Conservation (phyloP, 2,797 vertebrate species). For the Arctocebus calabarensis region DNA sequence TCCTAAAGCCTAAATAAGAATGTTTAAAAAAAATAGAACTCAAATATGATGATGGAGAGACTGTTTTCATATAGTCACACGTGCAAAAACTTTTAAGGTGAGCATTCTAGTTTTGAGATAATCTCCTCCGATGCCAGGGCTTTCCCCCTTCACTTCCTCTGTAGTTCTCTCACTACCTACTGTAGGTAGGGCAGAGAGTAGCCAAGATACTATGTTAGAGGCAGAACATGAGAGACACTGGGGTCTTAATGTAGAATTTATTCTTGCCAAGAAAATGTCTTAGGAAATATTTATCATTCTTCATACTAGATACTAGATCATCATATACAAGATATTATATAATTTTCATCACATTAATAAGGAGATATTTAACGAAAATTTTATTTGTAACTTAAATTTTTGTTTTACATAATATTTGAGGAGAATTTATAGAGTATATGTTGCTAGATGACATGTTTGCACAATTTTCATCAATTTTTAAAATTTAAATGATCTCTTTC, state of each 20-base stretch:
- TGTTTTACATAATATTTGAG: background rate
- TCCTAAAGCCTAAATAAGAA: background rate
- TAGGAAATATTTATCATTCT: background rate
- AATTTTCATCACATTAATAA: background rate
- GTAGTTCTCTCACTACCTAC: background rate
- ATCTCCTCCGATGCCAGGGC: background rate
- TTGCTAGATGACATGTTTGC: background rate
- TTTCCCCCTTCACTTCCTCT: background rate
- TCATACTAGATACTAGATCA: background rate
- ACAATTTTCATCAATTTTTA: background rate
- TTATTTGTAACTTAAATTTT: background rate
- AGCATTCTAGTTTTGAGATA: background rate
- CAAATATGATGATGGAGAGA: background rate
- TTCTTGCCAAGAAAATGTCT: background rate
- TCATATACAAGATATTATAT: too few species aligned
- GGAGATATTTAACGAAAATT: background rate
- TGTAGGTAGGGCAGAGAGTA: background rate
- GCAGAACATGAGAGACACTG: background rate
- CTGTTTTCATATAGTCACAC: background rate
- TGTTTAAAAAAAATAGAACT: background rate
- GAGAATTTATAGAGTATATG: background rate
- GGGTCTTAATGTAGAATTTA: background rate
- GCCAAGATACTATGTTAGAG: background rate
- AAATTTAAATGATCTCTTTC: background rate
- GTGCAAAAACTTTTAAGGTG: background rate